A percentile compares a stretch with the other conserved stretches of the same genome.
phyloP scores from a whole-genome alignment of 2,113 vertebrate genomes.

The Cyphomyrus discorhynchus region DNA sequence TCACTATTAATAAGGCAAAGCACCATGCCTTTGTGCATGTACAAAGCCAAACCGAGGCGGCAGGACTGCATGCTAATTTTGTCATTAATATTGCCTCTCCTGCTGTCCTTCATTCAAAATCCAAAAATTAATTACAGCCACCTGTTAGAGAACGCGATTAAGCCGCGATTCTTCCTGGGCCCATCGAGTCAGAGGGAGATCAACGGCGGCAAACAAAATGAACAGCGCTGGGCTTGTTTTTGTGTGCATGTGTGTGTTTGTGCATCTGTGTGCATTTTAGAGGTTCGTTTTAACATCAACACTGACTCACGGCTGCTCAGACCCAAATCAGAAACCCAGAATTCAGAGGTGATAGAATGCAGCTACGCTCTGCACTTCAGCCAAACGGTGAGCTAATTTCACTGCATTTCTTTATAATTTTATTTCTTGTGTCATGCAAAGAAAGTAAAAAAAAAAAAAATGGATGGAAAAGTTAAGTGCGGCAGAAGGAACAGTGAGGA shows the following conservation, averaged over 20 bases:
- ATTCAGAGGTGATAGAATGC: neutral
- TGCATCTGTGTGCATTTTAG: neutral
- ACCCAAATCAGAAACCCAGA: neutral
- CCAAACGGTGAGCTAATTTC: neutral
- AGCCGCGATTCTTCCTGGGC: neutral
- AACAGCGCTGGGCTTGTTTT: neutral
- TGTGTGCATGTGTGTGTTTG: neutral
- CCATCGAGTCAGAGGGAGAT: neutral
- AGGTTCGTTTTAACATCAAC: neutral
- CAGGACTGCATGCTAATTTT: neutral
- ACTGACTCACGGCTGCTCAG: neutral
- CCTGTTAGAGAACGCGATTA: neutral
- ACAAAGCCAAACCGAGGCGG: neutral
- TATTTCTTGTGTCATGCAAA: neutral
- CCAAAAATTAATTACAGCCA: constrained; percentile 15
- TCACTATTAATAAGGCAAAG: neutral
- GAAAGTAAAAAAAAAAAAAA: neutral
- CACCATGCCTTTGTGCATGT: neutral
- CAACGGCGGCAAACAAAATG: neutral
- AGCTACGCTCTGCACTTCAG: neutral
- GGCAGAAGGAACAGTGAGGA: neutral
- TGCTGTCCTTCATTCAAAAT: neutral
- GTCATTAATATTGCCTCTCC: neutral
- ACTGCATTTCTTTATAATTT: neutral
- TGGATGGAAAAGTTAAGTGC: neutral